Evolutionary conservation across 2,797 vertebrate genomes (phyloP).

Genomic region (Anguilla pacifica): DNA sequence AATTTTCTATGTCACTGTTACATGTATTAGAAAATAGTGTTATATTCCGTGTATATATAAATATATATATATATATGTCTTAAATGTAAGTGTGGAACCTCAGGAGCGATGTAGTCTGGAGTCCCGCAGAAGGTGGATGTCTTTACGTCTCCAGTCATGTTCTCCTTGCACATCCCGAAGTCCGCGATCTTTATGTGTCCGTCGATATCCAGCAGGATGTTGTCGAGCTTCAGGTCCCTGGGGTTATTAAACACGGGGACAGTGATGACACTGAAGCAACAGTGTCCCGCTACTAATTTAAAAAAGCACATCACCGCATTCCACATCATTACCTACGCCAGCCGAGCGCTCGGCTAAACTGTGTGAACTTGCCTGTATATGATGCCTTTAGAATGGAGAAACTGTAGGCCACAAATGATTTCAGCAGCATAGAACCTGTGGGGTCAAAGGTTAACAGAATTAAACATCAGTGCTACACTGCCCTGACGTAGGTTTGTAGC

Average conservation of each 20-base stretch:
- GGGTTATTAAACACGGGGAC: not conserved
- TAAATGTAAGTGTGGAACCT: conserved; percentile 68
- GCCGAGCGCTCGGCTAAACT: no score
- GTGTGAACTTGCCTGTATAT: conserved; percentile 84
- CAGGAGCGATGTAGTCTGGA: conserved; percentile 94
- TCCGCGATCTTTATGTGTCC: conserved; percentile 98
- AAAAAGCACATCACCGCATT: not conserved
- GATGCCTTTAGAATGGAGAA: conserved; percentile 93
- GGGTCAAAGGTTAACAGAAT: conserved; percentile 2
- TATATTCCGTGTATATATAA: not conserved
- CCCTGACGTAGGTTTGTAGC: no score
- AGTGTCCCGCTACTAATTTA: not conserved
- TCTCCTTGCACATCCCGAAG: conserved; percentile 99
- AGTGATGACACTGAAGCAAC: not conserved
- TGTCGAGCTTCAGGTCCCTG: conserved; percentile 96
- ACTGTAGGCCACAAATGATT: conserved; percentile 95
- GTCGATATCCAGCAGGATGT: conserved; percentile 89
- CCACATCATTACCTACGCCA: not conserved
- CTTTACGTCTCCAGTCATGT: conserved; percentile 80
- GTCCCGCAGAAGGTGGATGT: conserved; percentile 97
- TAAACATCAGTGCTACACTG: not conserved
- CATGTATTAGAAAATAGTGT: not conserved
- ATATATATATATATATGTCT: not conserved
- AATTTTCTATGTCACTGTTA: not conserved
- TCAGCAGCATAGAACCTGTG: conserved; percentile 94